These are phyloP conservation scores for Onychomys leucogaster DNA, from an alignment of 2,797 vertebrate genomes.

Conservation along the genomic window DNA sequence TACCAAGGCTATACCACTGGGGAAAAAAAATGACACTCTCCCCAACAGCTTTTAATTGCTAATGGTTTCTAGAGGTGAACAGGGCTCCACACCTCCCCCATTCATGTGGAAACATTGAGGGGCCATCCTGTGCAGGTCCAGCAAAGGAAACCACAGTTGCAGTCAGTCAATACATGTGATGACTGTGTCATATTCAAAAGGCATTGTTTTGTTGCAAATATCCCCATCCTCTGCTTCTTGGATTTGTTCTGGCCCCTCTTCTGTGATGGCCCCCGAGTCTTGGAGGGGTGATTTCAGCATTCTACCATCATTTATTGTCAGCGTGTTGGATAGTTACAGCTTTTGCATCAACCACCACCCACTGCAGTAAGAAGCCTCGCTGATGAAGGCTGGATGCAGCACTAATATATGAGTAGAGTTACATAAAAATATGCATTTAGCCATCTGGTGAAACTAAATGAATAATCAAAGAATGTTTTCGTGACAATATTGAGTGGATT, in stretches of 20 bases:
- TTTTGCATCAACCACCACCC: too few relatives aligned
- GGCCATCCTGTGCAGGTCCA: neutral
- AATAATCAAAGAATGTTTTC: neutral
- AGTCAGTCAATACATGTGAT: neutral
- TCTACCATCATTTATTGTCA: neutral
- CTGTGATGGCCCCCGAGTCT: too few relatives aligned
- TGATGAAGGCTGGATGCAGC: neutral
- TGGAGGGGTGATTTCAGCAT: neutral
- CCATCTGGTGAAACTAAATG: conserved; percentile 45
- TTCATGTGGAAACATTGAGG: too few relatives aligned
- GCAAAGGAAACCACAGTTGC: neutral
- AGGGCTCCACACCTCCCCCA: neutral
- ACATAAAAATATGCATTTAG: neutral
- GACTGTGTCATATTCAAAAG: neutral
- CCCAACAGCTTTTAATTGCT: neutral
- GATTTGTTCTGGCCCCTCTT: neutral
- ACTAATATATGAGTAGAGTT: neutral
- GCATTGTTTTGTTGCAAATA: too few relatives aligned
- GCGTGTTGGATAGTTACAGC: neutral
- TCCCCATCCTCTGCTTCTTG: neutral
- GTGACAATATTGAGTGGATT: neutral
- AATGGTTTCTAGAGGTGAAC: neutral
- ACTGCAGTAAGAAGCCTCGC: neutral
- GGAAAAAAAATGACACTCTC: neutral
- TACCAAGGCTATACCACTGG: neutral